Evolutionary conservation across 2,797 vertebrate species (phyloP).

Genomic region (Gobio occitaniae): DNA sequence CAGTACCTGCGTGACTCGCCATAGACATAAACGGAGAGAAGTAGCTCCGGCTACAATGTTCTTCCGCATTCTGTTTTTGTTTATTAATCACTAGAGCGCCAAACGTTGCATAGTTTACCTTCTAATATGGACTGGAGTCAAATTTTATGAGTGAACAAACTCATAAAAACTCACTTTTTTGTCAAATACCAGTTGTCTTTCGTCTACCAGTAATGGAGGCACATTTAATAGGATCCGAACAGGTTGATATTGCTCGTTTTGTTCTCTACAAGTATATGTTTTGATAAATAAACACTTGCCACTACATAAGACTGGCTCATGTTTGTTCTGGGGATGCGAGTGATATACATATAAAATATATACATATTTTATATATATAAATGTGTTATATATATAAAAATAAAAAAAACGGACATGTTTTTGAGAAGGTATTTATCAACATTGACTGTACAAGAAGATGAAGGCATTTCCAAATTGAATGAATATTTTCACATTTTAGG

Average conservation of each 20-base stretch:
- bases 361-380: too few species aligned
- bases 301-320: slow-evolving; percentile 12
- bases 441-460: slow-evolving; percentile 72
- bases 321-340: slow-evolving; percentile 1
- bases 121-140: background rate
- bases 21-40: background rate
- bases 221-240: slow-evolving; percentile 22
- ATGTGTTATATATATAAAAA: too few species aligned
- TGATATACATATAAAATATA: background rate
- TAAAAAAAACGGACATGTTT: slow-evolving; percentile 54
- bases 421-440: slow-evolving; percentile 72
- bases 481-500: slow-evolving; percentile 77
- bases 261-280: slow-evolving; percentile 63
- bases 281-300: slow-evolving; percentile 58
- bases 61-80: background rate
- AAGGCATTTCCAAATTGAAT: slow-evolving; percentile 80
- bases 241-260: slow-evolving; percentile 3
- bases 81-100: background rate
- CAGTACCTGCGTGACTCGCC: background rate
- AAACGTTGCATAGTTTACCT: background rate
- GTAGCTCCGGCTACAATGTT: background rate
- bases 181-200: slow-evolving; percentile 44
- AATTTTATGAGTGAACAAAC: background rate
- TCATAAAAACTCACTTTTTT: background rate
- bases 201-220: slow-evolving; percentile 61